Base-by-base conservation (phyloP, 2,888 invertebrate genomes). In the Mayetiola destructor region DNA sequence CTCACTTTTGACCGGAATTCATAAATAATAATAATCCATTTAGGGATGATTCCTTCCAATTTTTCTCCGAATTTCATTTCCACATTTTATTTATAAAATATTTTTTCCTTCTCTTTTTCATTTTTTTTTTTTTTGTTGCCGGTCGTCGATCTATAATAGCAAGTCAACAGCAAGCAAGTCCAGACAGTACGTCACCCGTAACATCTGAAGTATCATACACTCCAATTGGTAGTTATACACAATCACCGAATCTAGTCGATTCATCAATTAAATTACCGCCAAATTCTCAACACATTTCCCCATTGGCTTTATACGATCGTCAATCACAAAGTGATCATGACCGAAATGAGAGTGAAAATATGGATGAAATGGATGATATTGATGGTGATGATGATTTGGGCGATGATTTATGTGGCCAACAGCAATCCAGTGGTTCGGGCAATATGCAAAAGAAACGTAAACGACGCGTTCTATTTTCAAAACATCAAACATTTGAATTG, bases 401-500 rank as follows among this genome's bases (percentile, higher is more conserved):
- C 2, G 59, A 60, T 37, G 60, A 60, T 42, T 70, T 36, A 64
- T 20, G 66, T 16, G 57, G 68, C 30, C 64, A 66, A 58, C 37
- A 64, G 57, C 58, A 65, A 61, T 29, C 63, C 62, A 30, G 64
- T 62, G 37, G 64, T 61, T 48, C 63, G 57, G 37, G 69, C 65
- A 73, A 77, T 39, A 65, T 68, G 14, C 85, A 84, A 67, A 93
- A 94, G 73, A 92, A 94, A 67, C 81, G 96, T 59, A 99, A 99
- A 73, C 80, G 99, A 57, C 80, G 99, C 2, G 96, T 99, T 0
- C 78, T 99, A 1, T 99, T 99, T 73, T 94, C 95, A 56, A 97
- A 96, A 73, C 90, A 92, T 0, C 97, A 97, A 69, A 97, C 96
- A 0, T 96, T 89, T 73, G 96, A 97, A 69, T 71, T 97, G 62